Percentiles rank a stretch among this genome's conserved stretches.
Evolutionary conservation across 2,888 invertebrate genomes (phyloP).

Genomic region (Mystacides longicornis): DNA sequence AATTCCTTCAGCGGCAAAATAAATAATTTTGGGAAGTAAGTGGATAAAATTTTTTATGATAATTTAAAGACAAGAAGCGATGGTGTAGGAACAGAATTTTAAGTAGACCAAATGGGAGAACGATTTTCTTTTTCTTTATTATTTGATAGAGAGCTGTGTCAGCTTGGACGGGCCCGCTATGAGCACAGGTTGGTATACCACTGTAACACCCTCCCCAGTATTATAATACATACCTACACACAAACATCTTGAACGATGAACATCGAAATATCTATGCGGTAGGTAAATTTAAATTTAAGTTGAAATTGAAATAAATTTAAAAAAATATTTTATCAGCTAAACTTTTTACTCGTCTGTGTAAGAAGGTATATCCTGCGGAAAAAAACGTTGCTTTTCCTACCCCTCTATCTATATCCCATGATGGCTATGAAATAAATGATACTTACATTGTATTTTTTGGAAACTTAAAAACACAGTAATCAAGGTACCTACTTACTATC

Average conservation of each 20-base stretch:
- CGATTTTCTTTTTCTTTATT: slow-evolving; percentile 27
- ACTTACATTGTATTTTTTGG: too few species aligned
- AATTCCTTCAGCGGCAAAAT: not conserved
- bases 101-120: slow-evolving; percentile 26
- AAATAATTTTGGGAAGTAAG: not conserved
- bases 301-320: not conserved
- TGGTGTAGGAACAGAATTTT: slow-evolving; percentile 25
- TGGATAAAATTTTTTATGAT: slow-evolving; percentile 17
- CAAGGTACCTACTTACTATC: too few species aligned
- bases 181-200: not conserved
- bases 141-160: slow-evolving; percentile 20
- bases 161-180: slow-evolving; percentile 19
- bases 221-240: not conserved
- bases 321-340: too few species aligned
- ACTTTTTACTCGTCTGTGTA: too few species aligned
- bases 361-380: too few species aligned
- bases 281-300: too few species aligned
- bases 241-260: not conserved
- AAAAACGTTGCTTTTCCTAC: too few species aligned
- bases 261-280: slow-evolving; percentile 8
- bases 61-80: slow-evolving; percentile 4
- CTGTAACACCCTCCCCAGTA: not conserved
- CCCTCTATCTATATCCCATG: too few species aligned
- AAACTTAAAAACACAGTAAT: too few species aligned
- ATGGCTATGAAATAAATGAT: too few species aligned